Conservation (phyloP, 2,888 invertebrate species). For the Melipona beecheii region DNA sequence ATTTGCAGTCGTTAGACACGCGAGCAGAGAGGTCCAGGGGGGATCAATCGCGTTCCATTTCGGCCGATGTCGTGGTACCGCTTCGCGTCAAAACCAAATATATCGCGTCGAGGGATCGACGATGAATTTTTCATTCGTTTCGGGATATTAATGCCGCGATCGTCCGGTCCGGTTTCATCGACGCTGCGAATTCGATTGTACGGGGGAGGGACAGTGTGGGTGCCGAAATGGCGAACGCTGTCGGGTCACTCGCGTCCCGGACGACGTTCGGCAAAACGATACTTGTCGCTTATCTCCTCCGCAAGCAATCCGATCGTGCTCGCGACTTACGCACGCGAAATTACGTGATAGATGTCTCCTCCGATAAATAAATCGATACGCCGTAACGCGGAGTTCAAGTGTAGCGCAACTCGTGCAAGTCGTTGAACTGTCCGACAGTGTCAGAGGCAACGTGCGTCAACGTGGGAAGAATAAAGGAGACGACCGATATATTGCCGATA, state of each 20-base stretch:
- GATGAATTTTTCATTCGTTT: constrained; percentile 41
- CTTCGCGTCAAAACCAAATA: constrained; percentile 16
- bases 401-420: neutral
- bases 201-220: neutral
- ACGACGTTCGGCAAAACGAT: constrained; percentile 26
- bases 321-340: constrained; percentile 43
- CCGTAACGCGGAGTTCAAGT: no score
- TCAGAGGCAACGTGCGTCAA: neutral
- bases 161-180: neutral
- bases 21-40: neutral
- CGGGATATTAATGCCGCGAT: constrained; percentile 4
- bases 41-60: constrained; percentile 37
- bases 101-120: neutral
- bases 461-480: neutral
- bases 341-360: neutral
- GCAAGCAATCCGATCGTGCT: constrained; percentile 42
- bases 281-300: constrained; percentile 59
- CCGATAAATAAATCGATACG: neutral
- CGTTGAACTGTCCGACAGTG: neutral
- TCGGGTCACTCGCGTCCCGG: neutral
- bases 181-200: neutral
- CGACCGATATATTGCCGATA: neutral
- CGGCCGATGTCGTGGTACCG: constrained; percentile 5
- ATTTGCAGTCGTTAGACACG: neutral
- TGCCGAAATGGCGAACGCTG: neutral